Evolutionary conservation across 2,797 vertebrate species (phyloP).

Genomic region (Rhinatrema bivittatum): DNA sequence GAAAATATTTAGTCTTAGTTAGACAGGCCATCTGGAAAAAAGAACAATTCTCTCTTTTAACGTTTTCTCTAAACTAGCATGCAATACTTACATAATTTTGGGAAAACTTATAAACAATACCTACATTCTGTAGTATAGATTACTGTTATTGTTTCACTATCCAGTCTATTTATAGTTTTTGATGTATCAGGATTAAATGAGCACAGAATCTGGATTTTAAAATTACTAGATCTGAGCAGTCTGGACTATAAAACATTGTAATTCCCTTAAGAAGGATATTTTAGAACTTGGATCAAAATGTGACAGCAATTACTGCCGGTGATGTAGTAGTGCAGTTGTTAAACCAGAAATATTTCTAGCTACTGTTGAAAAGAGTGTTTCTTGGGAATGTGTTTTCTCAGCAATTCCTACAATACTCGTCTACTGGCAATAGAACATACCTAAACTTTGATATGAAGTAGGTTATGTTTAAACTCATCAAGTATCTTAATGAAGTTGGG

Average conservation of each 20-base stretch:
- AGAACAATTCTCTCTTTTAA: too few species aligned
- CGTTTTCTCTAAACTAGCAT: too few species aligned
- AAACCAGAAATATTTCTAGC: background rate
- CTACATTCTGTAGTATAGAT: conserved; percentile 31
- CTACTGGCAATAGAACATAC: too few species aligned
- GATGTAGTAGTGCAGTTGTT: conserved; percentile 11
- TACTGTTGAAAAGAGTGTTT: conserved; percentile 15
- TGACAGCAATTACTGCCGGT: conserved; percentile 23
- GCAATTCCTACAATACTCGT: background rate
- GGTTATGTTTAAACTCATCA: too few species aligned
- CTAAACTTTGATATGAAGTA: too few species aligned
- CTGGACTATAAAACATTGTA: conserved; percentile 25
- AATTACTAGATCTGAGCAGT: conserved; percentile 35
- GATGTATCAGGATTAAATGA: conserved; percentile 37
- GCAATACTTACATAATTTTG: too few species aligned
- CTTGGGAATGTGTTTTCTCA: conserved; percentile 16
- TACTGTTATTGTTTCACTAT: conserved; percentile 43
- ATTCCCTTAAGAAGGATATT: conserved; percentile 27
- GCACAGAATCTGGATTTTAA: conserved; percentile 28
- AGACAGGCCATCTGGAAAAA: too few species aligned
- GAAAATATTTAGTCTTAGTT: too few species aligned
- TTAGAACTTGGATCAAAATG: conserved; percentile 26
- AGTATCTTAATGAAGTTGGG: too few species aligned
- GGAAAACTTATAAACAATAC: conserved; percentile 34
- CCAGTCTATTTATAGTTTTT: conserved; percentile 36